These are phyloP conservation scores for Tiphia femorata DNA, from an alignment of 2,888 invertebrate genomes.

Conservation along the genomic window DNA sequence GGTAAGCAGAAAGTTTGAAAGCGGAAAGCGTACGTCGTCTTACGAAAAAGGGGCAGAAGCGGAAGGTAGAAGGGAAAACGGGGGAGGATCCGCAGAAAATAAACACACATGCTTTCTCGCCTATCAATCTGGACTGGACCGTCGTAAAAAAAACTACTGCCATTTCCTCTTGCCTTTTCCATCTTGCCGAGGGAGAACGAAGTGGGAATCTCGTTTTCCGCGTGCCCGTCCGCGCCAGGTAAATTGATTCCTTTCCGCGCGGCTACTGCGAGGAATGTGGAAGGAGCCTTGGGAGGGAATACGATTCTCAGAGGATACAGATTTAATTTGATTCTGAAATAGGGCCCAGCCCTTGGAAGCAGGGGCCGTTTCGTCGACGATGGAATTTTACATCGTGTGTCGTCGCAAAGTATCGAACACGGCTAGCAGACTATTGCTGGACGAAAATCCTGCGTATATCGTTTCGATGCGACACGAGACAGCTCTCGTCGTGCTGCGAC, in stretches of 20 bases:
- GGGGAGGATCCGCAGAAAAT: slow-evolving; percentile 19
- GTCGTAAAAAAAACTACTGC: slow-evolving; percentile 12
- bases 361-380: too few relatives aligned
- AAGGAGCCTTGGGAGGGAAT: slow-evolving; percentile 21
- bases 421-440: too few relatives aligned
- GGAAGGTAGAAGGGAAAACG: background rate
- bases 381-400: too few relatives aligned
- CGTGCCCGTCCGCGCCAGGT: slow-evolving; percentile 20
- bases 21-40: slow-evolving; percentile 6
- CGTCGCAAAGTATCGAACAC: too few relatives aligned
- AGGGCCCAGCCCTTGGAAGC: too few relatives aligned
- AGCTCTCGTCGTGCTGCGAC: too few relatives aligned
- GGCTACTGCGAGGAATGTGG: slow-evolving; percentile 19
- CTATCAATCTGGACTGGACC: slow-evolving; percentile 25
- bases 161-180: slow-evolving; percentile 3
- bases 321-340: slow-evolving; percentile 27
- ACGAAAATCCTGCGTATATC: too few relatives aligned
- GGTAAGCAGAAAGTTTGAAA: slow-evolving; percentile 9
- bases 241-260: slow-evolving; percentile 33
- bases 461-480: too few relatives aligned
- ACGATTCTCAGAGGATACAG: slow-evolving; percentile 19
- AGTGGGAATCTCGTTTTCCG: slow-evolving; percentile 11
- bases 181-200: background rate
- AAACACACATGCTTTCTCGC: slow-evolving; percentile 10
- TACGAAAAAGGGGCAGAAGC: background rate